Percentiles rank a stretch among this genome's conserved stretches.
phyloP scores from a whole-genome alignment of 2,797 vertebrate genomes.

The Sebastes cheni region DNA sequence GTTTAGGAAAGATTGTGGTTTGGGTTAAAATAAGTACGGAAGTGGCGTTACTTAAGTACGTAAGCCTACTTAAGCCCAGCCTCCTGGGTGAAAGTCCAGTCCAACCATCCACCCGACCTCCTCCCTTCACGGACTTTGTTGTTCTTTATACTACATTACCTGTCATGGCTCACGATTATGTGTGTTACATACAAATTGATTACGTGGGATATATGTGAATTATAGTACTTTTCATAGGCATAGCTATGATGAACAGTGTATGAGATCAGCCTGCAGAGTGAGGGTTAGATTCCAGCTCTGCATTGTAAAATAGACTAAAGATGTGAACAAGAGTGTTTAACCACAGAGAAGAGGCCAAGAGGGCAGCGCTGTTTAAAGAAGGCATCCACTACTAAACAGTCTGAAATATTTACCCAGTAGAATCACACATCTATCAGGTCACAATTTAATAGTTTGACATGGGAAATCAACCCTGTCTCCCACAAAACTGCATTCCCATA shows the following conservation, averaged over 20 bases:
- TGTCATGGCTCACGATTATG: neutral
- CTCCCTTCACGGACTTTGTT: neutral
- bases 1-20: neutral
- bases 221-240: neutral
- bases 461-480: too few species aligned
- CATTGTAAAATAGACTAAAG: slow-evolving; percentile 44
- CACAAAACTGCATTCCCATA: too few species aligned
- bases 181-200: neutral
- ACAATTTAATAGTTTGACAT: neutral
- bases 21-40: neutral
- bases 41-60: too few species aligned
- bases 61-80: too few species aligned
- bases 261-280: neutral
- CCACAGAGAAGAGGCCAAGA: slow-evolving; percentile 2
- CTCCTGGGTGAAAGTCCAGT: neutral
- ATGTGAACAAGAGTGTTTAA: slow-evolving; percentile 34
- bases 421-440: slow-evolving; percentile 2
- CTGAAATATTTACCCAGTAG: slow-evolving; percentile 17
- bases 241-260: neutral
- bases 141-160: neutral
- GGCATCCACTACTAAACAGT: slow-evolving; percentile 3
- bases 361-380: slow-evolving; percentile 19
- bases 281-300: slow-evolving; percentile 28
- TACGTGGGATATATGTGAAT: neutral
- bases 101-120: fast-evolving